phyloP scores from a whole-genome alignment of 2,113 vertebrate species.

The Prochilodus magdalenae region DNA sequence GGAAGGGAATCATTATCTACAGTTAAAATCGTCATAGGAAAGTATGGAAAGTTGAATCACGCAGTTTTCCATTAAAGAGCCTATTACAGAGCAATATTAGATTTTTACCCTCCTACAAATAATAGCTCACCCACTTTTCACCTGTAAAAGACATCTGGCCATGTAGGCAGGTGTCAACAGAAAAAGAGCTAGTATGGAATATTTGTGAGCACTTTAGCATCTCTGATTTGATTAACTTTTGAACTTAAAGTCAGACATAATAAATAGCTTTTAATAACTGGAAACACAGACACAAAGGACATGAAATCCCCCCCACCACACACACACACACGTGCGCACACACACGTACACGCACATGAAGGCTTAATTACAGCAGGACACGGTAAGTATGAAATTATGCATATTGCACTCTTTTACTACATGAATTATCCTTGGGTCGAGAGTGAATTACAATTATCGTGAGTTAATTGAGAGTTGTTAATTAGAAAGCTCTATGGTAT shows the following conservation, averaged over 20 bases:
- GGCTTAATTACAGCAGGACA: not conserved
- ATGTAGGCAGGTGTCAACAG: not conserved
- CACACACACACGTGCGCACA: too few relatives aligned
- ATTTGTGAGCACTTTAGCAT: not conserved
- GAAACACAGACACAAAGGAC: not conserved
- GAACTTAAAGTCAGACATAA: not conserved
- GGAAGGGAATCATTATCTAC: not conserved
- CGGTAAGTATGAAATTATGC: not conserved
- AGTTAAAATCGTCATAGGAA: not conserved
- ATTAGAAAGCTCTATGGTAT: not conserved
- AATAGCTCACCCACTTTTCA: not conserved
- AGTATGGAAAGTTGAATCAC: not conserved
- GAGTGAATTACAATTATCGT: not conserved
- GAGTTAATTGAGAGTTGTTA: not conserved
- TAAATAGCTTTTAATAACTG: constrained; percentile 5
- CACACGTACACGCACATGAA: not conserved
- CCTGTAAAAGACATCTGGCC: not conserved
- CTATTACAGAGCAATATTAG: not conserved
- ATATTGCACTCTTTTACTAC: not conserved
- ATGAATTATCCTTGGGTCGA: not conserved
- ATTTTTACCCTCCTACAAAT: not conserved
- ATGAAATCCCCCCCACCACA: not conserved
- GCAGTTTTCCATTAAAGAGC: not conserved
- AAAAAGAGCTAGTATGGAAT: not conserved
- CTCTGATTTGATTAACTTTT: not conserved